Conservation (phyloP, 2,888 invertebrate genomes). For the Drosophila formosana region DNA sequence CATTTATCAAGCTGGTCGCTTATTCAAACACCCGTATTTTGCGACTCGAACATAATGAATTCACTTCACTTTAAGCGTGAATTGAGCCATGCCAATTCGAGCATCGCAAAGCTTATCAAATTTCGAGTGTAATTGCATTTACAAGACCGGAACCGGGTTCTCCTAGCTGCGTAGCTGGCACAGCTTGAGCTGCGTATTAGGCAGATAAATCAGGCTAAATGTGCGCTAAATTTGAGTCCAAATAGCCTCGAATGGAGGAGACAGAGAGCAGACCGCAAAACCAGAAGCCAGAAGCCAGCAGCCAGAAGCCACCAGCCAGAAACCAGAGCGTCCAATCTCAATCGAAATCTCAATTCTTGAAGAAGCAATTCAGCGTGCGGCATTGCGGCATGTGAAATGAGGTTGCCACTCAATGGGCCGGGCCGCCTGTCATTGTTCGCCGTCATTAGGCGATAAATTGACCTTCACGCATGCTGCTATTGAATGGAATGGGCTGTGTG, state of each 20-base stretch:
- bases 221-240: slow-evolving; percentile 56
- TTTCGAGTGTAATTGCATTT: slow-evolving; percentile 49
- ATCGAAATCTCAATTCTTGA: slow-evolving; percentile 31
- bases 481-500: not conserved
- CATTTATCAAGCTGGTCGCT: not conserved
- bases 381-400: slow-evolving; percentile 14
- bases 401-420: slow-evolving; percentile 14
- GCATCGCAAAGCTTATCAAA: slow-evolving; percentile 29
- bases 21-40: slow-evolving; percentile 9
- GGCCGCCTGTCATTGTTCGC: slow-evolving; percentile 61
- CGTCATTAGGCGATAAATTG: slow-evolving; percentile 78
- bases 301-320: not conserved
- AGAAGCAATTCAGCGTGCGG: slow-evolving; percentile 3
- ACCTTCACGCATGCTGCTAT: slow-evolving; percentile 69
- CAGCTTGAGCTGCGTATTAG: slow-evolving; percentile 17
- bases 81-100: slow-evolving; percentile 20
- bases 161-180: not conserved
- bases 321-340: slow-evolving; percentile 21
- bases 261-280: slow-evolving; percentile 6
- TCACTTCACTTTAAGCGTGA: slow-evolving; percentile 9
- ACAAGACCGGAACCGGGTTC: not conserved
- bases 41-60: slow-evolving; percentile 17
- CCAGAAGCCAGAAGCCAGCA: not conserved
- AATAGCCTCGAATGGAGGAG: slow-evolving; percentile 23
- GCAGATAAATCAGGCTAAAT: slow-evolving; percentile 69